phyloP scores from a whole-genome alignment of 2,888 invertebrate species.

The Agrilus biguttatus region DNA sequence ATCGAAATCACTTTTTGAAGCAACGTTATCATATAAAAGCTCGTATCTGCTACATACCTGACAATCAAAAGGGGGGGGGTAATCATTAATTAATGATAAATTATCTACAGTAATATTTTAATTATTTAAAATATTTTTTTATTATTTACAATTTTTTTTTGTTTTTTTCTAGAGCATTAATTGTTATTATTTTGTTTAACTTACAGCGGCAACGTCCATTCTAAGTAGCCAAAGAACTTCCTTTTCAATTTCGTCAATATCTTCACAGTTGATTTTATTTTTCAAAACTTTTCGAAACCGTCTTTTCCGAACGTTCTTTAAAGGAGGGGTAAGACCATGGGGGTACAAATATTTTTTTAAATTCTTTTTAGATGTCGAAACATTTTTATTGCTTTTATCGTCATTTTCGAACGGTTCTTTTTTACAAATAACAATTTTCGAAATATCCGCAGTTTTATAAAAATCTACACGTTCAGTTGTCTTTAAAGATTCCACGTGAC shows the following conservation, averaged over 20 bases:
- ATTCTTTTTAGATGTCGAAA: background rate
- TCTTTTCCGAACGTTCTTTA: slow-evolving; percentile 53
- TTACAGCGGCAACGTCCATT: slow-evolving; percentile 47
- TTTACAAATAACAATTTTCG: slow-evolving; percentile 42
- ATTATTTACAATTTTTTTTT: no score
- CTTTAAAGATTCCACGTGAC: slow-evolving; percentile 50
- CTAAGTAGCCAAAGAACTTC: slow-evolving; percentile 47
- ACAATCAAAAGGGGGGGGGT: no score
- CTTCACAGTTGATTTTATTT: slow-evolving; percentile 48
- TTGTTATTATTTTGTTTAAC: slow-evolving; percentile 9
- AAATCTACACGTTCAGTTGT: slow-evolving; percentile 51
- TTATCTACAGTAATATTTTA: no score
- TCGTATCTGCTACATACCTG: slow-evolving; percentile 1
- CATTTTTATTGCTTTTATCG: slow-evolving; percentile 21
- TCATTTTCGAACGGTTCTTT: slow-evolving; percentile 22
- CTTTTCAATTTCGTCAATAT: slow-evolving; percentile 52
- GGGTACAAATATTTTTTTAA: slow-evolving; percentile 27
- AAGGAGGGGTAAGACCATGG: slow-evolving; percentile 53
- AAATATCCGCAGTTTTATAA: slow-evolving; percentile 58
- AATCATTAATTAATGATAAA: no score
- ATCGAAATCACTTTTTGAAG: background rate
- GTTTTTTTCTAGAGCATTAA: no score
- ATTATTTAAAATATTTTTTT: no score
- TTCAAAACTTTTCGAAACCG: slow-evolving; percentile 47
- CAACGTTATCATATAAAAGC: background rate